Percentiles rank a stretch among this genome's conserved stretches.
Evolutionary conservation across 2,113 vertebrate genomes (phyloP).

Genomic region (Indicator indicator): DNA sequence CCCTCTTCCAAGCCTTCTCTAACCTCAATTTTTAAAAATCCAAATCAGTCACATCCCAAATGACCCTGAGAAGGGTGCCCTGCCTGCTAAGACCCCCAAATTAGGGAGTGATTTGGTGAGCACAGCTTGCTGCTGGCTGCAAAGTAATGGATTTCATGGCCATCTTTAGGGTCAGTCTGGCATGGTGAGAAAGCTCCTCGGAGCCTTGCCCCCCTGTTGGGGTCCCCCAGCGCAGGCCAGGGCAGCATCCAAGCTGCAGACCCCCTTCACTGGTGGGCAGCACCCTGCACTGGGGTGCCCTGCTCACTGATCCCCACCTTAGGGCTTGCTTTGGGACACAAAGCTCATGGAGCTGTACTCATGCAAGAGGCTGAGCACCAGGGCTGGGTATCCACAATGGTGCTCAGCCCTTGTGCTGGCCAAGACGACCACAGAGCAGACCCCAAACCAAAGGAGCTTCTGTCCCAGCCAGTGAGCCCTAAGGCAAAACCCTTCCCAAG

Average conservation of each 20-base stretch:
- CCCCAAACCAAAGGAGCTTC: background rate
- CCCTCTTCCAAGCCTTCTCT: background rate
- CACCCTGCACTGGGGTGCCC: background rate
- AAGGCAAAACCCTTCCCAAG: background rate
- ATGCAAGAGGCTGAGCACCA: background rate
- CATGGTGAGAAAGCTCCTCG: background rate
- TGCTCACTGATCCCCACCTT: background rate
- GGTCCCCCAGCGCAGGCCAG: fast-evolving
- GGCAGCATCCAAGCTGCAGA: background rate
- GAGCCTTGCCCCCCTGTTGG: fast-evolving
- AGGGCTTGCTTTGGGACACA: background rate
- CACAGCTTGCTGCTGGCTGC: background rate
- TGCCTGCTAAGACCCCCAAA: fast-evolving
- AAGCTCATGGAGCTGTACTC: background rate
- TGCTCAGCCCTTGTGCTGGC: background rate
- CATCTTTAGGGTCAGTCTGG: background rate
- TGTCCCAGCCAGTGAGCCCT: fast-evolving
- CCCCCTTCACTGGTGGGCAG: background rate
- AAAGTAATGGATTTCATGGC: fast-evolving
- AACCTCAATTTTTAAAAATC: background rate
- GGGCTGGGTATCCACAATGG: background rate
- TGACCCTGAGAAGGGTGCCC: background rate
- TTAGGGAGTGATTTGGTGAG: background rate
- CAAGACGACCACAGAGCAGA: fast-evolving
- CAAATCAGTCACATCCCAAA: background rate